Percentiles rank a stretch among this genome's conserved stretches.
Evolutionary conservation across 2,888 invertebrate species (phyloP).

Genomic region (Cistogaster globosa): DNA sequence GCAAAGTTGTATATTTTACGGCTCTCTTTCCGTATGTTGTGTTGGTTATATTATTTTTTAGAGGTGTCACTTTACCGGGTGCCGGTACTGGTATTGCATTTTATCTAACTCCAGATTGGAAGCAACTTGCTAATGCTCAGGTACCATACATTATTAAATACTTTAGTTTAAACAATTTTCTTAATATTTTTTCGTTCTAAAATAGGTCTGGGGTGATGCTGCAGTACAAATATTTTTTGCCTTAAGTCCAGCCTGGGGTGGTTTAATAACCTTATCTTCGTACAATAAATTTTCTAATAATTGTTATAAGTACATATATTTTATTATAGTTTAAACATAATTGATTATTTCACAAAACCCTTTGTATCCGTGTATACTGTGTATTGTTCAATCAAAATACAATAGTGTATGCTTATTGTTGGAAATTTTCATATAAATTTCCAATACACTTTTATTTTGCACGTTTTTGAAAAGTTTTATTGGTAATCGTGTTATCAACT

Average conservation of each 20-base stretch:
- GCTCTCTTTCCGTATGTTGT: constrained; percentile 90
- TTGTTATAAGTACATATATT: constrained; percentile 86
- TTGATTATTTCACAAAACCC: too few relatives aligned
- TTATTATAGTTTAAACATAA: not conserved
- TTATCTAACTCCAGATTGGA: constrained; percentile 91
- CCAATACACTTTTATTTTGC: too few relatives aligned
- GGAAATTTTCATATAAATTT: too few relatives aligned
- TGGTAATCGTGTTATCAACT: too few relatives aligned
- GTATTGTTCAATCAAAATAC: too few relatives aligned
- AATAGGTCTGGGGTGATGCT: constrained; percentile 91
- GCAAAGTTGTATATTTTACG: constrained; percentile 91
- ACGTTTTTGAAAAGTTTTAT: too few relatives aligned
- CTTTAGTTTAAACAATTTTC: not conserved
- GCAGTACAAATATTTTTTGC: constrained; percentile 95
- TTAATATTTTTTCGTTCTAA: not conserved
- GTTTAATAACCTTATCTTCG: constrained; percentile 92
- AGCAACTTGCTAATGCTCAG: constrained; percentile 88
- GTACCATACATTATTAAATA: constrained; percentile 77
- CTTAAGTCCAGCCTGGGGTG: constrained; percentile 93
- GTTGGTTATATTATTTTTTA: constrained; percentile 89
- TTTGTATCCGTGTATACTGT: too few relatives aligned
- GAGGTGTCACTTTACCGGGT: constrained; percentile 91
- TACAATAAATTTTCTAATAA: constrained; percentile 94
- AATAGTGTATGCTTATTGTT: too few relatives aligned
- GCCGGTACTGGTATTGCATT: constrained; percentile 90